Conservation (phyloP, 2,888 invertebrate genomes). For the Neuroscelio doddi region DNA sequence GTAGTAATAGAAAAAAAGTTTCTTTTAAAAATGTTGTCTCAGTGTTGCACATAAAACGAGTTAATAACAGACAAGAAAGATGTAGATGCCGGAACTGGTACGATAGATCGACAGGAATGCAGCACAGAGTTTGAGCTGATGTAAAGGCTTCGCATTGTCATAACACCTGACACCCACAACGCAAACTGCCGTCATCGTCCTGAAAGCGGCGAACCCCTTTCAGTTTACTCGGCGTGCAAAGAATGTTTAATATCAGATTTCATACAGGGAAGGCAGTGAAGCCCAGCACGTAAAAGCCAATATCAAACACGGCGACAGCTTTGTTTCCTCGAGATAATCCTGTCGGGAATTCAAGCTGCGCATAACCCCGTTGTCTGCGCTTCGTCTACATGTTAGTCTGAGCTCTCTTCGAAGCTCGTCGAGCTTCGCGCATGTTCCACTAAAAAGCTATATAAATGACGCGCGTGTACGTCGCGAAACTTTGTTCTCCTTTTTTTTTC, state of each 20-base stretch:
- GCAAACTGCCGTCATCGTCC: constrained; percentile 41
- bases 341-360: constrained; percentile 62
- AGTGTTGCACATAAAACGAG: too few relatives aligned
- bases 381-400: constrained; percentile 42
- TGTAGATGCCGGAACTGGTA: constrained; percentile 25
- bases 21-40: too few relatives aligned
- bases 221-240: constrained; percentile 48
- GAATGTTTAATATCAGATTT: constrained; percentile 52
- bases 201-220: constrained; percentile 44
- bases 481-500: constrained; percentile 22
- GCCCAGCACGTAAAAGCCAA: constrained; percentile 61
- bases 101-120: constrained; percentile 31
- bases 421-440: constrained; percentile 32
- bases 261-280: constrained; percentile 40
- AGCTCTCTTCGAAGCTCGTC: constrained; percentile 36
- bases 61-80: constrained; percentile 20
- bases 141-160: constrained; percentile 16
- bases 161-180: constrained; percentile 50
- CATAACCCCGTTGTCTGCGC: constrained; percentile 52
- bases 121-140: constrained; percentile 34
- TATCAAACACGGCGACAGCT: constrained; percentile 69
- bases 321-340: constrained; percentile 68
- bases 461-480: constrained; percentile 44
- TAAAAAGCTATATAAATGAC: constrained; percentile 51
- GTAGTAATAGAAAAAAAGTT: too few relatives aligned